Percentiles rank a stretch among this genome's conserved stretches.
phyloP scores from a whole-genome alignment of 2,888 invertebrate species.

The Nipponacmea schrenckii region DNA sequence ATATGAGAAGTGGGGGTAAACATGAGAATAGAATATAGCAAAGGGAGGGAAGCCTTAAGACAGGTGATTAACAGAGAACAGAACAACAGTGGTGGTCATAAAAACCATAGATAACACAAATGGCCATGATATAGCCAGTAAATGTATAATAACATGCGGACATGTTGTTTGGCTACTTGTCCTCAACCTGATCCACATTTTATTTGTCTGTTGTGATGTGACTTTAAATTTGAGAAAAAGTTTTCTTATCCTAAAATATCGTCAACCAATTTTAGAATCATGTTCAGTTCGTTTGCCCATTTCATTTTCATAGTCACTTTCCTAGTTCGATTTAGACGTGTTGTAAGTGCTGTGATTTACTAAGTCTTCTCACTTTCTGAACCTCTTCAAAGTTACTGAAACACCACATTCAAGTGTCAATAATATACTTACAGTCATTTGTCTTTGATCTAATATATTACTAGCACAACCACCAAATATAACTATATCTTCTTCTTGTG shows the following conservation, averaged over 20 bases:
- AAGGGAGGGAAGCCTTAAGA: too few species aligned
- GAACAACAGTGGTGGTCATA: too few species aligned
- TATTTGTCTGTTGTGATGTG: too few species aligned
- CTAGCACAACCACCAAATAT: constrained; percentile 65
- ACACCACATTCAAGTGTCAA: neutral
- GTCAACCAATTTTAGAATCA: neutral
- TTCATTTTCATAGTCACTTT: too few species aligned
- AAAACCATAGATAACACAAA: too few species aligned
- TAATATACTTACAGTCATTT: constrained; percentile 34
- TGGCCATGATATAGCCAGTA: neutral
- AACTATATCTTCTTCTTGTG: constrained; percentile 56
- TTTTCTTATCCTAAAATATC: constrained; percentile 1
- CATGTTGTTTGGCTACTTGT: neutral
- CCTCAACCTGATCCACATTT: too few species aligned
- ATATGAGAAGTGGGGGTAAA: too few species aligned
- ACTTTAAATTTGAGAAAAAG: neutral
- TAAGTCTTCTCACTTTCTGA: neutral
- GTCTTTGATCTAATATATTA: constrained; percentile 53
- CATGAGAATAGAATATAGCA: too few species aligned
- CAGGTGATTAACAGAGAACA: too few species aligned
- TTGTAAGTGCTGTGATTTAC: neutral
- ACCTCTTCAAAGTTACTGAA: neutral
- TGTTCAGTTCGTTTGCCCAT: too few species aligned
- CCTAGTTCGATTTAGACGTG: too few species aligned
- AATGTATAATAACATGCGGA: neutral